These are phyloP conservation scores for Oryzias woworae DNA, from an alignment of 2,113 vertebrate genomes.

Conservation along the genomic window DNA sequence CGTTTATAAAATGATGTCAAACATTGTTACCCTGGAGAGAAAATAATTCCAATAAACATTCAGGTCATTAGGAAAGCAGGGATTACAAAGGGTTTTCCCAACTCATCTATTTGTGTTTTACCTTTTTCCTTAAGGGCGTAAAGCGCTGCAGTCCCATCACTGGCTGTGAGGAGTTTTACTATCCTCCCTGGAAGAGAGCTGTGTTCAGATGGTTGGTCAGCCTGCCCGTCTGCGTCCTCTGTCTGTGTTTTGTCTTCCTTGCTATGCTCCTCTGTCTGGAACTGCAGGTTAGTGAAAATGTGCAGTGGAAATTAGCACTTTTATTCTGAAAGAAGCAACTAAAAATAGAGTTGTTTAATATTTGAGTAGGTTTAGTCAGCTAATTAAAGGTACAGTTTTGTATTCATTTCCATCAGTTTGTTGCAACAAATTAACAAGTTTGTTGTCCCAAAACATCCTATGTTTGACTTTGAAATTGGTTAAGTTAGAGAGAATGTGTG, in stretches of 20 bases:
- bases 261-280: conserved; percentile 96
- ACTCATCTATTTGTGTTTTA: background rate
- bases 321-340: background rate
- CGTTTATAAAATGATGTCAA: no score
- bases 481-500: no score
- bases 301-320: background rate
- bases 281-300: conserved; percentile 82
- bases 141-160: conserved; percentile 93
- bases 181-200: conserved; percentile 91
- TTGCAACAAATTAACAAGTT: no score
- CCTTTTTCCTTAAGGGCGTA: conserved; percentile 79
- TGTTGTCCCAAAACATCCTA: no score
- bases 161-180: conserved; percentile 91
- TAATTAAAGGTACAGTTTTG: no score
- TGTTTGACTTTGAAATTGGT: no score
- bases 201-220: conserved; percentile 93
- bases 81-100: background rate
- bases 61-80: no score
- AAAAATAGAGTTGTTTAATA: no score
- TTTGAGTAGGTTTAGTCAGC: no score
- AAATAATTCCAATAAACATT: no score
- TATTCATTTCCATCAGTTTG: no score
- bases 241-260: conserved; percentile 89
- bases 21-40: no score
- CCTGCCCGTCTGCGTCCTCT: conserved; percentile 89